phyloP scores from a whole-genome alignment of 2,888 invertebrate species.

The Hyles lineata region DNA sequence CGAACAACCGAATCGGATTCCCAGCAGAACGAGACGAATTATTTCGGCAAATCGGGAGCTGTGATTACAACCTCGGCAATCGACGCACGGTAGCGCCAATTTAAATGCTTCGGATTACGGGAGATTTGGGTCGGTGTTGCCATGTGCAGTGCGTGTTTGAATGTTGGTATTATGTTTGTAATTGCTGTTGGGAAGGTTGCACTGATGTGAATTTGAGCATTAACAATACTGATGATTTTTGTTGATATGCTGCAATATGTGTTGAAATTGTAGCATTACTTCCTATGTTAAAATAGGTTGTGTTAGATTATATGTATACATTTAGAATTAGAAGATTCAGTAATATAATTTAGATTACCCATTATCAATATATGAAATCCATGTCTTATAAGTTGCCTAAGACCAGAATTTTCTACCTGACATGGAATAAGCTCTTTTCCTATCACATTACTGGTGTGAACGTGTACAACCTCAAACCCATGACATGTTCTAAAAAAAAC shows the following conservation, averaged over 20 bases:
- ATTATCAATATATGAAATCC: too few relatives aligned
- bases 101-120: conserved; percentile 84
- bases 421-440: too few relatives aligned
- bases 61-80: conserved; percentile 77
- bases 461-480: too few relatives aligned
- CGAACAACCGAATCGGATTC: conserved; percentile 62
- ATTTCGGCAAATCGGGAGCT: conserved; percentile 70
- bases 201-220: background rate
- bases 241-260: too few relatives aligned
- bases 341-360: too few relatives aligned
- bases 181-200: background rate
- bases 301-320: too few relatives aligned
- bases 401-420: too few relatives aligned
- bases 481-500: background rate
- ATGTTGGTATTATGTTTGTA: conserved; percentile 30
- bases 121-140: conserved; percentile 46
- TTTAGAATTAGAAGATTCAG: too few relatives aligned
- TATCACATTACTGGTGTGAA: too few relatives aligned
- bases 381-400: too few relatives aligned
- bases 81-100: conserved; percentile 84
- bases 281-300: too few relatives aligned
- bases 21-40: conserved; percentile 70
- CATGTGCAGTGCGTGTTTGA: conserved; percentile 39
- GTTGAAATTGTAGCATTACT: too few relatives aligned
- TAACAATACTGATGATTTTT: background rate